Evolutionary conservation across 2,113 vertebrate genomes (phyloP).

Genomic region (Nesogale talazaci): DNA sequence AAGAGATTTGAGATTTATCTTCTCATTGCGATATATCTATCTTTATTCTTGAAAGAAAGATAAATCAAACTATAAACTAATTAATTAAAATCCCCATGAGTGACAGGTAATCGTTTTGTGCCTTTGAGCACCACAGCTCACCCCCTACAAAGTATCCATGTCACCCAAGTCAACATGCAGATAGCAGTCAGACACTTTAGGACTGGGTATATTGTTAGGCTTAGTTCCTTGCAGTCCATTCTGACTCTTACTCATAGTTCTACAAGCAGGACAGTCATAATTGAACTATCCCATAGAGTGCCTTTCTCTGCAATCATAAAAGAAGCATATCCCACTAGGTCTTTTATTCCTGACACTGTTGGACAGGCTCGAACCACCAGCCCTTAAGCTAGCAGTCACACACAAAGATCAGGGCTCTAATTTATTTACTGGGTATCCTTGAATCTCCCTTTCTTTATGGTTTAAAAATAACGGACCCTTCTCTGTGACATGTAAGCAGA

Average conservation of each 20-base stretch:
- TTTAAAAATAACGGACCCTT: not conserved
- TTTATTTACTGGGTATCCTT: constrained; percentile 15
- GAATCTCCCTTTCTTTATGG: not conserved
- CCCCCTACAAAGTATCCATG: not conserved
- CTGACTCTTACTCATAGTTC: too few relatives aligned
- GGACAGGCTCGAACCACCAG: not conserved
- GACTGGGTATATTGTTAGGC: not conserved
- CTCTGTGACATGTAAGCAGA: not conserved
- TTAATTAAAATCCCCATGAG: not conserved
- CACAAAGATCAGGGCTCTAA: not conserved
- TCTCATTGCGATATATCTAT: constrained; percentile 5
- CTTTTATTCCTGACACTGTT: not conserved
- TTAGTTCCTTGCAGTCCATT: not conserved
- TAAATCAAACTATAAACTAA: not conserved
- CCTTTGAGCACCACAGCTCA: not conserved
- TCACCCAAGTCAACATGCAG: not conserved
- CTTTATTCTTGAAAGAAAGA: not conserved
- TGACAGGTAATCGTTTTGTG: not conserved
- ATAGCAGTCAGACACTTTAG: not conserved
- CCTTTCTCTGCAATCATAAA: not conserved
- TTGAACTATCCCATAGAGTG: not conserved
- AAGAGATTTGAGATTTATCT: constrained; percentile 22
- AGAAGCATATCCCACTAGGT: not conserved
- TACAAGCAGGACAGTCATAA: too few relatives aligned
- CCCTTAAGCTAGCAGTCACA: not conserved